Base-by-base conservation (phyloP, 2,888 invertebrate species). In the Archips xylosteana region DNA sequence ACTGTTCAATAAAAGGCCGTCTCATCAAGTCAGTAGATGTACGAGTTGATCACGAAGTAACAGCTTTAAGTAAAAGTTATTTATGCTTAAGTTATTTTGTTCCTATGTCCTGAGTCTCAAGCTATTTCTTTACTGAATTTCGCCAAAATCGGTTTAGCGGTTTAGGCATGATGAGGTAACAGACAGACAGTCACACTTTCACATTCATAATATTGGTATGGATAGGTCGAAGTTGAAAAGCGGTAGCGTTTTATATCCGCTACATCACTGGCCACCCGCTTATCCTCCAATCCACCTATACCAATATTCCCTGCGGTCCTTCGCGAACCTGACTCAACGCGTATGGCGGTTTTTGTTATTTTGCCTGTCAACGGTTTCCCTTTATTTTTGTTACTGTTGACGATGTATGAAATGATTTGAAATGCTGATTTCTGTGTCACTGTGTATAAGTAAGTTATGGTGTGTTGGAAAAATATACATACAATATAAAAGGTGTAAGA, bases 221-320 rank as follows among this genome's bases (percentile, higher is more conserved):
- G 23, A 23, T 23, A 23, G n/a, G n/a, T n/a, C n/a, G 23, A 23
- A 23, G 23, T 23, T 23, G 4, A 36, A 36, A 36, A 39, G 49
- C 13, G 49, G n/a, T 1, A 54, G 54, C 54, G 15, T 32, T 10
- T 32, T 3, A 4, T 12, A 32, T 6, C 60, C 68, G 64, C 64
- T 49, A 8, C 15, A 49, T 36, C 32, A 49, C 34, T 36, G 10
- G 13, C 6, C 39, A 8, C 57, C 12, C 10, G 63, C 63, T 64
- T 62, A 72, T 8, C 71, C 47, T 72, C 64, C 74, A 74, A 69
- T 70, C 57, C 70, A 62, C 71, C 61, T 75, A 74, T 71, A 71
- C 71, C 72, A 42, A 67, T 75, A 73, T 71, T 75, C 76, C 78
- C 76, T 2, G 12, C 45, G 75, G 76, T 67, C 51, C 51, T 39